These are phyloP conservation scores for Heptranchias perlo DNA, from an alignment of 2,113 vertebrate genomes.

Conservation along the genomic window DNA sequence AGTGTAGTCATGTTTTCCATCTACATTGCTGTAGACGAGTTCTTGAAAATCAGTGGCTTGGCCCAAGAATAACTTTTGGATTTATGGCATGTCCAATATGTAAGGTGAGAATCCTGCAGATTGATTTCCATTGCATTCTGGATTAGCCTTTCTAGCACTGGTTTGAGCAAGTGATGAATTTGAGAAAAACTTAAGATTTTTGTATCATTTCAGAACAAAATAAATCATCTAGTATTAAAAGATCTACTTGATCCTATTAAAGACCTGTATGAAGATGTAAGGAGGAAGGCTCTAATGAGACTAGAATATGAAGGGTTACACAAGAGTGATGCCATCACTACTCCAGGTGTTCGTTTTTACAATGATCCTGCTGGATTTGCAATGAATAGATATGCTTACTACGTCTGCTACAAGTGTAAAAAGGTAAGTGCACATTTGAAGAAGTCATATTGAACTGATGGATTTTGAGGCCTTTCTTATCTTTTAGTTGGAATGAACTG, in stretches of 20 bases:
- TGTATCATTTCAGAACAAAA: constrained; percentile 83
- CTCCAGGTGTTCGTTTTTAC: constrained; percentile 89
- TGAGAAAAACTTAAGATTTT: not conserved
- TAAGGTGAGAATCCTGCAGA: constrained; percentile 69
- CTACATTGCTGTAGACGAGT: constrained; percentile 91
- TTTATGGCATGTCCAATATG: constrained; percentile 98
- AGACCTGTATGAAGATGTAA: constrained; percentile 95
- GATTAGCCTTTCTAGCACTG: not conserved
- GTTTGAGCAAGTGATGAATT: not conserved
- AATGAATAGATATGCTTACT: constrained; percentile 98
- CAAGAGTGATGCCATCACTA: constrained; percentile 96
- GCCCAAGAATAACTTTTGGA: constrained; percentile 94
- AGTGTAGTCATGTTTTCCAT: constrained; percentile 97
- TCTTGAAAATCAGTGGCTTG: constrained; percentile 95
- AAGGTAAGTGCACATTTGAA: constrained; percentile 65
- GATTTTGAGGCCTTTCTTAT: not conserved
- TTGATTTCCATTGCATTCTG: not conserved
- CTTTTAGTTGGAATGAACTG: not conserved
- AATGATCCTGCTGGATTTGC: constrained; percentile 94
- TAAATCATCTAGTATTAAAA: constrained; percentile 92
- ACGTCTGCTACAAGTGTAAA: constrained; percentile 98
- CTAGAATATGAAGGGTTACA: constrained; percentile 94
- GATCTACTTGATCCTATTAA: constrained; percentile 96
- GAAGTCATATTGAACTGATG: not conserved
- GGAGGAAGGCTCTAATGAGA: constrained; percentile 94